A percentile compares a stretch with the other conserved stretches of the same genome.
phyloP scores from a whole-genome alignment of 2,888 invertebrate genomes.

The Drosophila falleni region DNA sequence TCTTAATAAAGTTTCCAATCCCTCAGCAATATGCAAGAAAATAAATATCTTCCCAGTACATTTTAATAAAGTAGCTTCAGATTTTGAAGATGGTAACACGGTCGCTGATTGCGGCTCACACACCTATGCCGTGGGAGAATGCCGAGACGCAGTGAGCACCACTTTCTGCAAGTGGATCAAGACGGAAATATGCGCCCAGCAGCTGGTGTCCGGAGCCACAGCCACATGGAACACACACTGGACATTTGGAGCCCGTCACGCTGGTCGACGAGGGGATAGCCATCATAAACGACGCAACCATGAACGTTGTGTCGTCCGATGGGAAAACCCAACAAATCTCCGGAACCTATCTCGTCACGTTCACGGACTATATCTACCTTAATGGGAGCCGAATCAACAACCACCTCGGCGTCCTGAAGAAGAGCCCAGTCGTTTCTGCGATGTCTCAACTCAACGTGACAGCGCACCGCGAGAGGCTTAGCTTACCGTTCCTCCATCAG shows the following conservation, averaged over 20 bases:
- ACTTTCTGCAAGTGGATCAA: not conserved
- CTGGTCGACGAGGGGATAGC: too few relatives aligned
- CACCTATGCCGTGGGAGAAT: not conserved
- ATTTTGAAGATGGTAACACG: not conserved
- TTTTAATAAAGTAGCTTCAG: not conserved
- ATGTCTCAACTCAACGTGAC: not conserved
- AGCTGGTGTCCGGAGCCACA: not conserved
- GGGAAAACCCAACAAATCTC: too few relatives aligned
- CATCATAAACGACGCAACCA: too few relatives aligned
- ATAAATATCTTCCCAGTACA: not conserved
- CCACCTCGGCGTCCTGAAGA: not conserved
- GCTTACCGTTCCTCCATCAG: too few relatives aligned
- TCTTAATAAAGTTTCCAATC: too few relatives aligned
- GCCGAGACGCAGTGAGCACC: not conserved
- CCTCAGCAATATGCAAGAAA: too few relatives aligned
- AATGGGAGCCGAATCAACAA: not conserved
- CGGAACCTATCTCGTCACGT: too few relatives aligned
- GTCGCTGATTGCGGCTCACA: not conserved
- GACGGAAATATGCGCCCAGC: not conserved
- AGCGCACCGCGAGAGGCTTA: too few relatives aligned
- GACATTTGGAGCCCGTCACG: not conserved
- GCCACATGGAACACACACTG: not conserved
- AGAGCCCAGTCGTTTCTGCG: not conserved
- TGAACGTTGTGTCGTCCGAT: too few relatives aligned
- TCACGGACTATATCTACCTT: not conserved